These are phyloP conservation scores for Cyclophora punctaria DNA, from an alignment of 2,888 invertebrate species.

Conservation along the genomic window DNA sequence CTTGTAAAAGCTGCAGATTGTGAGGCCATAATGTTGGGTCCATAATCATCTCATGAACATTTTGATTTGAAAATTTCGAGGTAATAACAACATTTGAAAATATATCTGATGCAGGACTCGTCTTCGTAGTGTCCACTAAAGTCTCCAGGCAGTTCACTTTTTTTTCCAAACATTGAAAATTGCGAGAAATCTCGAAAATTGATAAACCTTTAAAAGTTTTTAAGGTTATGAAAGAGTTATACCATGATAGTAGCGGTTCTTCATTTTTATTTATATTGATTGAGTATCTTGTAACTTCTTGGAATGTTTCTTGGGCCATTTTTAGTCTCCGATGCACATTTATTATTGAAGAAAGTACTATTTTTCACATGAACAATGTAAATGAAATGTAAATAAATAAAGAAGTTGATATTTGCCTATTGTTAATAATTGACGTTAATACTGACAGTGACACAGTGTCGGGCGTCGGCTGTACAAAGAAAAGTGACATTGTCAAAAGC, in stretches of 20 bases:
- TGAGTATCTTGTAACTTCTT: slow-evolving; percentile 40
- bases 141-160: slow-evolving; percentile 38
- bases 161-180: slow-evolving; percentile 46
- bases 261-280: slow-evolving; percentile 40
- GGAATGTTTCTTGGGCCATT: slow-evolving; percentile 28
- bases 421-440: too few relatives aligned
- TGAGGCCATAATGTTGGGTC: slow-evolving; percentile 56
- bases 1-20: slow-evolving; percentile 37
- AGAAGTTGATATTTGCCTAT: too few relatives aligned
- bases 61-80: slow-evolving; percentile 35
- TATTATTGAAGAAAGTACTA: too few relatives aligned
- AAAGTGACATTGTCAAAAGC: too few relatives aligned
- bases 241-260: slow-evolving; percentile 37
- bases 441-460: too few relatives aligned
- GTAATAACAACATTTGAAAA: slow-evolving; percentile 31
- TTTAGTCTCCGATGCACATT: background rate
- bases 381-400: too few relatives aligned
- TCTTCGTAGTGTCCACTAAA: slow-evolving; percentile 33
- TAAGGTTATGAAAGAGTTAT: slow-evolving; percentile 38
- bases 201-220: slow-evolving; percentile 43
- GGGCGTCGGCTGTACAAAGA: too few relatives aligned
- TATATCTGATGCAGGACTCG: slow-evolving; percentile 38
- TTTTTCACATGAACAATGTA: too few relatives aligned
- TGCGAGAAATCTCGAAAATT: slow-evolving; percentile 40
- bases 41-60: slow-evolving; percentile 46